Percentiles rank a stretch among this genome's conserved stretches.
Evolutionary conservation across 2,797 vertebrate genomes (phyloP).

Genomic region (Merluccius polli): DNA sequence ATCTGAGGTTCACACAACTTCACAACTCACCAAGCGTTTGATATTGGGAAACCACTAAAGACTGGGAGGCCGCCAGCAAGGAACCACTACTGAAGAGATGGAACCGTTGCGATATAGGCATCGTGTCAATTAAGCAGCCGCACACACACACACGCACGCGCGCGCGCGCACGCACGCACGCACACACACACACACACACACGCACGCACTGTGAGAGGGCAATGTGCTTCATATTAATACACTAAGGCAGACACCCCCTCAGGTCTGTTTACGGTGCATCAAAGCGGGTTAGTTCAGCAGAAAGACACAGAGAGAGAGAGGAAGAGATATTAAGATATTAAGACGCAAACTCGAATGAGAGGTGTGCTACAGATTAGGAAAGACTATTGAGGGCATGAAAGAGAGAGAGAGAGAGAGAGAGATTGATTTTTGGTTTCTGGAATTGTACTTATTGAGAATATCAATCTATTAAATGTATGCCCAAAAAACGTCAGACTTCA

Average conservation of each 20-base stretch:
- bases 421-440: not conserved
- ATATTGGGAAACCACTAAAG: not conserved
- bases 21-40: conserved; percentile 1
- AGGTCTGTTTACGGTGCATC: not conserved
- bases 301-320: not conserved
- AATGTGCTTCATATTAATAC: conserved; percentile 1
- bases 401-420: not conserved
- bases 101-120: not conserved
- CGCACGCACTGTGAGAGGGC: not conserved
- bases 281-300: not conserved
- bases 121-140: not conserved
- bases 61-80: not conserved
- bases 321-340: not conserved
- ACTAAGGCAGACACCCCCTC: not conserved
- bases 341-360: not conserved
- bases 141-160: too few species aligned
- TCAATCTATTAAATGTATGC: not conserved
- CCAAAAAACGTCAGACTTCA: not conserved
- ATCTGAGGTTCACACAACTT: not conserved
- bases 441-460: not conserved
- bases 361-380: not conserved
- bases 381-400: not conserved
- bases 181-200: not conserved
- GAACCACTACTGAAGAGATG: conserved; percentile 4
- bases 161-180: not conserved